Evolutionary conservation across 2,797 vertebrate species (phyloP).

Genomic region (Lutjanus argentimaculatus): DNA sequence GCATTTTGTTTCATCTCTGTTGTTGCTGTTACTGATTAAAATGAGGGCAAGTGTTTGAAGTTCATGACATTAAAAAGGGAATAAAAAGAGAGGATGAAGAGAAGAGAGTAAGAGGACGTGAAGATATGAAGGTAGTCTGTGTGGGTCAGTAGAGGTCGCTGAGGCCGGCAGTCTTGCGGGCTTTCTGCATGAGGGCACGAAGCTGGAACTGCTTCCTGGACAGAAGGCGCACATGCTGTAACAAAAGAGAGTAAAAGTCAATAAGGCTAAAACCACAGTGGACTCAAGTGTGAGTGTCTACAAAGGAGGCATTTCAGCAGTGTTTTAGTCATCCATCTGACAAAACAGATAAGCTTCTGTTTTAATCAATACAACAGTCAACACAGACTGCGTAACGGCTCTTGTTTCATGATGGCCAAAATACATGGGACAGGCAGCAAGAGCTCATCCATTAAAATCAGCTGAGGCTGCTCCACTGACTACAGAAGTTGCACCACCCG

Average conservation of each 20-base stretch:
- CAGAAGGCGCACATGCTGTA: constrained; percentile 96
- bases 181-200: constrained; percentile 99
- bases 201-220: constrained; percentile 99
- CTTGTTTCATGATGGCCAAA: neutral
- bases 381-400: no score
- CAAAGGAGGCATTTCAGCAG: neutral
- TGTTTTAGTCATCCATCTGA: neutral
- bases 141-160: constrained; percentile 95
- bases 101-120: constrained; percentile 26
- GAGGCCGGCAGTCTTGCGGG: constrained; percentile 97
- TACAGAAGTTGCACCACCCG: no score
- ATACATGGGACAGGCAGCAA: neutral
- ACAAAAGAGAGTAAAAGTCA: constrained; percentile 34
- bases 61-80: constrained; percentile 35
- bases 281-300: no score
- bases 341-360: neutral
- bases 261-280: neutral
- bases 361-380: neutral
- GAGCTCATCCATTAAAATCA: no score
- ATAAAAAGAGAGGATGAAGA: constrained; percentile 39
- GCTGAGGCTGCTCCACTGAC: no score
- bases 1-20: neutral
- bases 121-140: constrained; percentile 29
- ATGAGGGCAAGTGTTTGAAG: constrained; percentile 37
- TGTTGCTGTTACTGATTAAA: constrained; percentile 29